Evolutionary conservation across 2,113 vertebrate genomes (phyloP).

Genomic region (Labeo catla): DNA sequence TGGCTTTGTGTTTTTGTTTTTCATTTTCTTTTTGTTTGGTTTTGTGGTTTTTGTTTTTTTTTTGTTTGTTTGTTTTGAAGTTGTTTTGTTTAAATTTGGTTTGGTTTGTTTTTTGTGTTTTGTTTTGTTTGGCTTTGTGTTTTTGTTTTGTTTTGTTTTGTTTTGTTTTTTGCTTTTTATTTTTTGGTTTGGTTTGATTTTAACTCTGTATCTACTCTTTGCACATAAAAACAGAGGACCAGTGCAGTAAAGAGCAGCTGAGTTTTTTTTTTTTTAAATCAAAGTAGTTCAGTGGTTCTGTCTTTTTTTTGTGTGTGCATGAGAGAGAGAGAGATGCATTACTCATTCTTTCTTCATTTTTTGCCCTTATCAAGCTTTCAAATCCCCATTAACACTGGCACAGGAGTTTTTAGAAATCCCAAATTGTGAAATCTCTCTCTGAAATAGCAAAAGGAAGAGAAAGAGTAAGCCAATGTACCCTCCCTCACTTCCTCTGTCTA

Average conservation of each 20-base stretch:
- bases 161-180: not conserved
- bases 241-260: not conserved
- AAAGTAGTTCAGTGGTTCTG: not conserved
- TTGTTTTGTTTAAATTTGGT: no score
- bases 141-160: no score
- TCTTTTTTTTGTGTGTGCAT: not conserved
- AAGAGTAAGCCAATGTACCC: not conserved
- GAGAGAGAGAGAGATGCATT: not conserved
- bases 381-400: conserved; percentile 10
- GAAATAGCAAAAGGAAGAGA: conserved; percentile 5
- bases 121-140: no score
- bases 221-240: not conserved
- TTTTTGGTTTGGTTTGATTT: no score
- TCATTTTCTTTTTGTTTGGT: not conserved
- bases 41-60: no score
- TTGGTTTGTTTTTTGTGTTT: no score
- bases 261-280: not conserved
- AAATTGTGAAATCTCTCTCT: conserved; percentile 4
- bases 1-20: not conserved
- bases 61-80: no score
- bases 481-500: not conserved
- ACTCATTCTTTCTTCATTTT: not conserved
- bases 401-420: not conserved
- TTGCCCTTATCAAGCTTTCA: not conserved
- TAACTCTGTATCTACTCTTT: not conserved